phyloP scores from a whole-genome alignment of 1,140 invertebrate species.

The Eciton burchellii region DNA sequence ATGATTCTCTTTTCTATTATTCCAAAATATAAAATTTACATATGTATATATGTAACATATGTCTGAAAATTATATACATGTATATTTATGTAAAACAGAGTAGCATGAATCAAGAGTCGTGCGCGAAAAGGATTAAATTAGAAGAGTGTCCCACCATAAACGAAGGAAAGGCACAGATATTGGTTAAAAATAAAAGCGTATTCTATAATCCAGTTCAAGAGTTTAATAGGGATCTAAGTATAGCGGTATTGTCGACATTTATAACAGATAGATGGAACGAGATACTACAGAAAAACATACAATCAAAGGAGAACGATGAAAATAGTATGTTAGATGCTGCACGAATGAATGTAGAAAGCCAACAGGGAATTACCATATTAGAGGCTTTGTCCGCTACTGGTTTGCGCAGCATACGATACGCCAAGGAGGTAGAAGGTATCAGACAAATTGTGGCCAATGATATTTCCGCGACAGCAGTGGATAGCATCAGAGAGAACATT shows the following conservation, averaged over 20 bases:
- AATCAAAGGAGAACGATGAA: conserved; percentile 62
- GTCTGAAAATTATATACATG: too few relatives aligned
- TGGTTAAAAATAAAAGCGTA: conserved; percentile 89
- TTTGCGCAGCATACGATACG: conserved; percentile 97
- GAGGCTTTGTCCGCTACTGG: conserved; percentile 98
- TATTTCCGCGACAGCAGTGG: conserved; percentile 94
- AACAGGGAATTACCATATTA: conserved; percentile 91
- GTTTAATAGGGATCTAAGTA: conserved; percentile 96
- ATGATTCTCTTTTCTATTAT: conserved; percentile 5
- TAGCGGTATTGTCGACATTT: conserved; percentile 84
- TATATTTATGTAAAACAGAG: background rate
- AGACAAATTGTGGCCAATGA: conserved; percentile 97
- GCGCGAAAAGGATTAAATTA: conserved; percentile 61
- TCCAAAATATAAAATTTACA: background rate
- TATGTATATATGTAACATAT: background rate
- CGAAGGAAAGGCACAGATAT: conserved; percentile 92
- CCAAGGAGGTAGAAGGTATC: conserved; percentile 95
- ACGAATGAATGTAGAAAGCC: background rate
- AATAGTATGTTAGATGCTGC: conserved; percentile 34
- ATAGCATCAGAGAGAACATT: conserved; percentile 94
- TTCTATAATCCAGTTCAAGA: conserved; percentile 99
- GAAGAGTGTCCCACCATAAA: conserved; percentile 77
- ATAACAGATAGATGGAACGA: conserved; percentile 73
- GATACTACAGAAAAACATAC: conserved; percentile 65
- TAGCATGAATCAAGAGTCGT: conserved; percentile 58